These are phyloP conservation scores for Penaeus indicus DNA, from an alignment of 1,140 invertebrate species.

Conservation along the genomic window DNA sequence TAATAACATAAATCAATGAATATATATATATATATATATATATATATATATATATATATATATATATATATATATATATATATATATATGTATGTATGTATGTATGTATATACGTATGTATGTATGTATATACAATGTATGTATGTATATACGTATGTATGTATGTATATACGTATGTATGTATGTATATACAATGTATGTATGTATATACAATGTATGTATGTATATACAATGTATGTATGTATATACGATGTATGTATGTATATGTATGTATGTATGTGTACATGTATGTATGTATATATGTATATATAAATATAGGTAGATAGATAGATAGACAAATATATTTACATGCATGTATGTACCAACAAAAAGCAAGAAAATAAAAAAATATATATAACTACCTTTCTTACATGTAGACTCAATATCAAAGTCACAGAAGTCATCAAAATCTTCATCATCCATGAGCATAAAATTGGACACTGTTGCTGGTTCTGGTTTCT, in stretches of 20 bases:
- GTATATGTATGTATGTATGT: too few relatives aligned
- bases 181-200: neutral
- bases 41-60: constrained; percentile 22
- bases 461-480: constrained; percentile 1
- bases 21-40: constrained; percentile 16
- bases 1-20: constrained; percentile 8
- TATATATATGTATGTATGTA: constrained; percentile 16
- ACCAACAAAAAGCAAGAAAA: too few relatives aligned
- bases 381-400: too few relatives aligned
- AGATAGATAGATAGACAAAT: too few relatives aligned
- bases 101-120: constrained; percentile 15
- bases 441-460: constrained; percentile 11
- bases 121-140: neutral
- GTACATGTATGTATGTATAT: too few relatives aligned
- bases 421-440: constrained; percentile 1
- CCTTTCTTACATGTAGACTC: neutral
- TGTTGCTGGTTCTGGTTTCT: neutral
- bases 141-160: neutral
- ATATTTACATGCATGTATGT: too few relatives aligned
- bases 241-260: too few relatives aligned
- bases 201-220: neutral
- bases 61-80: constrained; percentile 16
- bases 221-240: neutral
- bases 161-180: neutral
- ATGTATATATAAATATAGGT: too few relatives aligned